Base-by-base conservation (phyloP, 2,113 vertebrate species). In the Neotoma lepida region DNA sequence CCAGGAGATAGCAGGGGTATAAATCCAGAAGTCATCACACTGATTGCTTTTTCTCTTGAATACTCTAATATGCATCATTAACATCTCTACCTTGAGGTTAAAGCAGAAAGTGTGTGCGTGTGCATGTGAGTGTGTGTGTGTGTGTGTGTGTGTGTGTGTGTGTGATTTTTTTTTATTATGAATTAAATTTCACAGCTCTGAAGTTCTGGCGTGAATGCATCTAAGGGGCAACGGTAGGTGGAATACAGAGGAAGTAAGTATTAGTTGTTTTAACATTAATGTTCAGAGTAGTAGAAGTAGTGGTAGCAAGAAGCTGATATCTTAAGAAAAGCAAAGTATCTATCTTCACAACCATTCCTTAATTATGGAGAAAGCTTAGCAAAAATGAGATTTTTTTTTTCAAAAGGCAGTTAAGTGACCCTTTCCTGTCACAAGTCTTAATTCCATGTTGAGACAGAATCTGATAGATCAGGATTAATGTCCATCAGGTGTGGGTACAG, bases 321-420 rank as follows among this genome's bases (percentile, higher is more conserved):
- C 44, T 58, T 91, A 66, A 81, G 56, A 84, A 84, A 90, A 77
- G 39, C 35, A 64, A 91, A 70, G 76, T 41, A 28, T 88, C 7
- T 30, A 4, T 12, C 41, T 90, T 94, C 3, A 35, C 4, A 88
- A 74, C 22, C 33, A 8, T 87, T 35, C 35, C 77, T 89, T 93
- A 63, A 71, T 89, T 89, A 49, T 80, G 18, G 77, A 88, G 73
- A 93, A 90, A 68, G 8, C 33, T 89, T 92, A 87, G 39, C 35
- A 88, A 92, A 88, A 93, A 26, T 90, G 49, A 49, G 6, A 39
- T 9, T 61, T 88, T 95, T 85, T 49, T 73, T 88, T 58, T 78
- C 10, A 74, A 88, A 93, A 95, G 63, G 0, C 8, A 74, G 15
- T 33, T 74, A 84, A 76, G 26, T 96, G 33, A 66, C 4, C 12